Percentiles rank a stretch among this genome's conserved stretches.
Evolutionary conservation across 2,113 vertebrate species (phyloP).

Genomic region (Protomyctophum bolini): DNA sequence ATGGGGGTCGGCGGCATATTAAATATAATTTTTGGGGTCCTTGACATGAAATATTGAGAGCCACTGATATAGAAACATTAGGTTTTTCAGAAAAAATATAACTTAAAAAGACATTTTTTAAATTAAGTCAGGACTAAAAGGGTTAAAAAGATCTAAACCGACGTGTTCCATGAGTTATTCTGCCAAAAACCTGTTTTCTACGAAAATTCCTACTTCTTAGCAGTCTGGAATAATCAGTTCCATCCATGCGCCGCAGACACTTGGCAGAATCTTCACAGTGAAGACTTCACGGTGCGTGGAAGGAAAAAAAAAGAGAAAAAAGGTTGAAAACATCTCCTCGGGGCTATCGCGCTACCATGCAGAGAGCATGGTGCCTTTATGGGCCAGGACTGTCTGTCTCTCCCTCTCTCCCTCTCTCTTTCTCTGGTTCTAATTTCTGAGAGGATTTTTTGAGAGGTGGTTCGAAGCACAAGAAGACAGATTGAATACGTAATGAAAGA

Average conservation of each 20-base stretch:
- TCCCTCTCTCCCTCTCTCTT: slow-evolving; percentile 15
- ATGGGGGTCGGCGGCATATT: no score
- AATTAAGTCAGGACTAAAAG: slow-evolving; percentile 15
- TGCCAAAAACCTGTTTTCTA: slow-evolving; percentile 19
- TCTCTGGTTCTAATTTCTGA: slow-evolving; percentile 10
- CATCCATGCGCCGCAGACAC: slow-evolving; percentile 53
- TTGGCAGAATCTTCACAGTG: slow-evolving; percentile 52
- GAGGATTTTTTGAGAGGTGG: background rate
- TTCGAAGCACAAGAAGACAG: slow-evolving; percentile 12
- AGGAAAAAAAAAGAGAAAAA: slow-evolving; percentile 4
- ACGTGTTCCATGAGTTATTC: slow-evolving; percentile 34
- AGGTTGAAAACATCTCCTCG: slow-evolving; percentile 48
- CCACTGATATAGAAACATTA: no score
- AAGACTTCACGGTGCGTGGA: slow-evolving; percentile 43
- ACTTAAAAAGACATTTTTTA: background rate
- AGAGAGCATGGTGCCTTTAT: slow-evolving; percentile 16
- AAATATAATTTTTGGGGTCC: no score
- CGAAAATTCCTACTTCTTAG: slow-evolving; percentile 47
- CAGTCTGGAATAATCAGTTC: slow-evolving; percentile 64
- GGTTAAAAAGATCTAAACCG: slow-evolving; percentile 36
- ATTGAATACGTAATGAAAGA: background rate
- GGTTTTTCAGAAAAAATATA: no score
- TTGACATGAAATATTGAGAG: no score
- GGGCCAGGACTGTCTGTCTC: background rate
- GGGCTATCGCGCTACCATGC: slow-evolving; percentile 26